Evolutionary conservation across 1,140 invertebrate species (phyloP).

Genomic region (Parapsyche elsis): DNA sequence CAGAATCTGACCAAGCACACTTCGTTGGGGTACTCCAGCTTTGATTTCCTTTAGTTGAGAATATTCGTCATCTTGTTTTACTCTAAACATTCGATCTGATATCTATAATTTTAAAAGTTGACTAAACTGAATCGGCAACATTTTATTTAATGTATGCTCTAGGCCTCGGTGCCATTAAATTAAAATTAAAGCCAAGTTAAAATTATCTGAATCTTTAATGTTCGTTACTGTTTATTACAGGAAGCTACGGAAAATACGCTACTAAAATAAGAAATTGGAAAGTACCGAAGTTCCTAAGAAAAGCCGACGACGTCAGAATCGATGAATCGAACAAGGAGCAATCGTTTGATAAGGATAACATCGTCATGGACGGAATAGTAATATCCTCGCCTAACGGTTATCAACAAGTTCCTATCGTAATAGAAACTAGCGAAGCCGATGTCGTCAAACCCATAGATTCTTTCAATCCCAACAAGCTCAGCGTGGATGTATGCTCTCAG

Average conservation of each 20-base stretch:
- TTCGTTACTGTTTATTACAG: too few relatives aligned
- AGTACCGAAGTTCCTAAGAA: conserved; percentile 71
- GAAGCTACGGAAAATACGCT: conserved; percentile 71
- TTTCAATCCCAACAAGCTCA: conserved; percentile 36
- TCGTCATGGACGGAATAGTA: conserved; percentile 57
- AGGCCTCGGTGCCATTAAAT: too few relatives aligned
- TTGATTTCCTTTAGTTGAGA: too few relatives aligned
- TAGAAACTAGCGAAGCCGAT: conserved; percentile 68
- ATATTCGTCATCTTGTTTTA: not conserved
- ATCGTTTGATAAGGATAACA: conserved; percentile 62
- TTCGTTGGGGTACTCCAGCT: too few relatives aligned
- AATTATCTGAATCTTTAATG: conserved; percentile 51
- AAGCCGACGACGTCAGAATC: conserved; percentile 61
- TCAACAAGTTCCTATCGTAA: conserved; percentile 73
- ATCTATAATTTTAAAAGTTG: too few relatives aligned
- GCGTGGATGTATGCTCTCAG: conserved; percentile 45
- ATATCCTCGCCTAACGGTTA: conserved; percentile 66
- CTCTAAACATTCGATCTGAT: too few relatives aligned
- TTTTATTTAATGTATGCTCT: too few relatives aligned
- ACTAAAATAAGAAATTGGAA: conserved; percentile 73
- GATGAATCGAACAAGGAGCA: conserved; percentile 52
- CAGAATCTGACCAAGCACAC: too few relatives aligned
- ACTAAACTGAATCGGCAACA: too few relatives aligned
- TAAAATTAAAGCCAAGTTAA: too few relatives aligned
- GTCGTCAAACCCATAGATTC: conserved; percentile 39